Base-by-base conservation (phyloP, 1,140 invertebrate genomes). In the Meloidogyne exigua region DNA sequence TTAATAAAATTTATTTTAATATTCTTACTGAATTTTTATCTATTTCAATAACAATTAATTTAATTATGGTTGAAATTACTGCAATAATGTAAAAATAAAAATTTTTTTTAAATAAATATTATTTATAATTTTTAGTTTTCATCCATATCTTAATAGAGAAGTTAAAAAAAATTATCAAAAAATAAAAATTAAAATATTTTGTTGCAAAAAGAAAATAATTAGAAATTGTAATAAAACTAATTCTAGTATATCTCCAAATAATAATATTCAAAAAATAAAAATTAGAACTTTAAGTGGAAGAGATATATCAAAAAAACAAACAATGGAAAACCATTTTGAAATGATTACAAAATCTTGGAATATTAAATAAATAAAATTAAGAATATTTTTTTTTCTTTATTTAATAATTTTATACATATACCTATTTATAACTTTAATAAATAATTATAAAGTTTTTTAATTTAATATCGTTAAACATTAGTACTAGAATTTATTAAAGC, bases 101-200 rank as follows among this genome's bases (percentile, higher is more conserved):
- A 42, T 9, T 49, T 49, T 57, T 57, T 57, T n/a, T n/a, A 57
- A n/a, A 57, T n/a, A 57, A 57, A 49, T 9, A 9, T 7, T 39
- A 9, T 39, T 39, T 9, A 7, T 57, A 57, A 57, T n/a, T 57
- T 57, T 57, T n/a, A 57, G 49, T 5, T 57, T n/a, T 57, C 49
- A 57, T 57, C 49, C 49, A 57, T 57, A 57, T 57, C 49, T 57
- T n/a, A n/a, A n/a, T 57, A n/a, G 49, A 57, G 49, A 57, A 57
- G 9, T 57, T n/a, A 57, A 57, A 57, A n/a, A n/a, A 21, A n/a
- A n/a, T n/a, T 5, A 7, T n/a, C 15, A 57, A 57, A 57, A 7
- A 57, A 3, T 21, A n/a, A 57, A 57, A 57, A 57, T n/a, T 57
- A 57, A 9, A 57, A 57, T 57, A 57, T 57, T 57, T 57, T 57